Evolutionary conservation across 2,113 vertebrate genomes (phyloP).

Genomic region (Polypterus bichir): DNA sequence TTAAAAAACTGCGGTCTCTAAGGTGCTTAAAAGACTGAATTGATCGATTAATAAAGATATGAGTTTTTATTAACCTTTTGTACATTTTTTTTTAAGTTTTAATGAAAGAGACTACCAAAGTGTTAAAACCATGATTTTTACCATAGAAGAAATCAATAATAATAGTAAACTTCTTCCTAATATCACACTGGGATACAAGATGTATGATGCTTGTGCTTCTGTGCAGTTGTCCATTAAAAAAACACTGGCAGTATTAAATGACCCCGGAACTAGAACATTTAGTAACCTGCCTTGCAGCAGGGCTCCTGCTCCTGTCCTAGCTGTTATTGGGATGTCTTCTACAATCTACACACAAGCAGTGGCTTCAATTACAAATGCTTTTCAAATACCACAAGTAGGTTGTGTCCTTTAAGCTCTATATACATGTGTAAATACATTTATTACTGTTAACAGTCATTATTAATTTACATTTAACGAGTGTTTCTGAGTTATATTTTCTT

Average conservation of each 20-base stretch:
- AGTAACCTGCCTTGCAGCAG: background rate
- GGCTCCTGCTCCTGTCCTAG: background rate
- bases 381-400: background rate
- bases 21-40: no score
- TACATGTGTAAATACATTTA: no score
- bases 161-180: background rate
- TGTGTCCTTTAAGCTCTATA: no score
- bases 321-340: background rate
- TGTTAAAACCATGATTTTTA: slow-evolving; percentile 2
- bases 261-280: background rate
- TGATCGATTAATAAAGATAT: no score
- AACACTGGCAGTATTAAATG: background rate
- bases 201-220: background rate
- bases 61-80: no score
- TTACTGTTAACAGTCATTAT: background rate
- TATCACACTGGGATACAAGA: slow-evolving; percentile 1
- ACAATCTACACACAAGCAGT: background rate
- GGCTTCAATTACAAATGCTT: background rate
- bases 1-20: no score
- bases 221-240: background rate
- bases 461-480: background rate
- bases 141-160: slow-evolving; percentile 4
- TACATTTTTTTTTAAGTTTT: background rate
- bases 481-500: background rate
- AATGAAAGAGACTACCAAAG: background rate